Evolutionary conservation across 2,113 vertebrate species (phyloP).

Genomic region (Steatornis caripensis): DNA sequence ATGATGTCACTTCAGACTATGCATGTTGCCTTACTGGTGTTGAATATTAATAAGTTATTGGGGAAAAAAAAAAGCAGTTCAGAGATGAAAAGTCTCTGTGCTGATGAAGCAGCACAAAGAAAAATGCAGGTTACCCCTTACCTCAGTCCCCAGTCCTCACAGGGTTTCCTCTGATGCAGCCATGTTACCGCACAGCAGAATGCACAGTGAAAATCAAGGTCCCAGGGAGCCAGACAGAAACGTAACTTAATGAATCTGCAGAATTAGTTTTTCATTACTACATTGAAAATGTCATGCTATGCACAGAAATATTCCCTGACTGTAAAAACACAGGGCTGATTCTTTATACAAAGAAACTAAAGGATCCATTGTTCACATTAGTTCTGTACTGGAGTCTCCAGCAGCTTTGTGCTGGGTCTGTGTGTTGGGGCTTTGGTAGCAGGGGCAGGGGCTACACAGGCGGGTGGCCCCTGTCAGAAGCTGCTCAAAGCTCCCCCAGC

Average conservation of each 20-base stretch:
- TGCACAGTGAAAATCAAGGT: neutral
- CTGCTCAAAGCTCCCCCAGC: no score
- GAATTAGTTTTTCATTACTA: neutral
- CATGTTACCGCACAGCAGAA: rapidly evolving
- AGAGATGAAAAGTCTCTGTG: neutral
- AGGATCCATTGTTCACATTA: neutral
- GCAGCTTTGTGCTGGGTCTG: no score
- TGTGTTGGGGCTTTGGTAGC: no score
- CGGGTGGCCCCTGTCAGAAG: no score
- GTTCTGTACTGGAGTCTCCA: neutral
- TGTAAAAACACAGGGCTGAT: neutral
- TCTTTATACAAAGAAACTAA: neutral
- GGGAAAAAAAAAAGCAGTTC: neutral
- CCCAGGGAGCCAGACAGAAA: neutral
- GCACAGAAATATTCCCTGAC: rapidly evolving
- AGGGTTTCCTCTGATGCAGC: neutral
- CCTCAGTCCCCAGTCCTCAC: neutral
- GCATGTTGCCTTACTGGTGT: neutral
- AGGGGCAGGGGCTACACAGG: no score
- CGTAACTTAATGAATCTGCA: neutral
- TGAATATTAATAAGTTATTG: neutral
- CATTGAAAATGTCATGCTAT: neutral
- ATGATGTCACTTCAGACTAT: neutral
- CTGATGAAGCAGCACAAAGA: neutral
- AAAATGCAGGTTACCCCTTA: neutral